These are phyloP conservation scores for Pandemis cinnamomeana DNA, from an alignment of 2,888 invertebrate genomes.

Conservation along the genomic window DNA sequence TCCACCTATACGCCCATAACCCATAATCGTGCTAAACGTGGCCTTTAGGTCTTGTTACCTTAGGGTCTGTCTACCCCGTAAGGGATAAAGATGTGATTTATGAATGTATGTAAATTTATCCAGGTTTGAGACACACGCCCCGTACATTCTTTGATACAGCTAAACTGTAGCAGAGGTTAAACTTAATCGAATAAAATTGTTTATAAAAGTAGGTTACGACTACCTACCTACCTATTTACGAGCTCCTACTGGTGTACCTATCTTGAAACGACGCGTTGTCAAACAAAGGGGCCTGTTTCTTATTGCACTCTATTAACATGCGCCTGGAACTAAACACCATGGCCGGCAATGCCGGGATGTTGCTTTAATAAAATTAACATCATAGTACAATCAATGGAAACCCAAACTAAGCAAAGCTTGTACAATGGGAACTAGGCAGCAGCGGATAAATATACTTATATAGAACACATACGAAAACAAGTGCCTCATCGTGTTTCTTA, in stretches of 20 bases:
- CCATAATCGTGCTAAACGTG: too few relatives aligned
- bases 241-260: too few relatives aligned
- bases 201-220: constrained; percentile 3
- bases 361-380: too few relatives aligned
- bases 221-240: too few relatives aligned
- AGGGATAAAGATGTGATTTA: too few relatives aligned
- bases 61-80: too few relatives aligned
- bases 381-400: not conserved
- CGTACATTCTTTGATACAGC: not conserved
- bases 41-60: too few relatives aligned
- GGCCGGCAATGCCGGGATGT: not conserved
- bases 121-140: not conserved
- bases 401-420: not conserved
- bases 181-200: not conserved
- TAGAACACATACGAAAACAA: not conserved
- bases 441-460: too few relatives aligned
- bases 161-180: not conserved
- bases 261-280: constrained; percentile 9
- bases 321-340: constrained; percentile 12
- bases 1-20: too few relatives aligned
- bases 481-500: too few relatives aligned
- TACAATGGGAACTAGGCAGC: not conserved
- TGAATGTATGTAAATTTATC: not conserved
- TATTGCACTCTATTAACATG: constrained; percentile 26
- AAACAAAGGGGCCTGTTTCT: constrained; percentile 25